Base-by-base conservation (phyloP, 1,140 invertebrate species). In the Pentalonia nigronervosa region DNA sequence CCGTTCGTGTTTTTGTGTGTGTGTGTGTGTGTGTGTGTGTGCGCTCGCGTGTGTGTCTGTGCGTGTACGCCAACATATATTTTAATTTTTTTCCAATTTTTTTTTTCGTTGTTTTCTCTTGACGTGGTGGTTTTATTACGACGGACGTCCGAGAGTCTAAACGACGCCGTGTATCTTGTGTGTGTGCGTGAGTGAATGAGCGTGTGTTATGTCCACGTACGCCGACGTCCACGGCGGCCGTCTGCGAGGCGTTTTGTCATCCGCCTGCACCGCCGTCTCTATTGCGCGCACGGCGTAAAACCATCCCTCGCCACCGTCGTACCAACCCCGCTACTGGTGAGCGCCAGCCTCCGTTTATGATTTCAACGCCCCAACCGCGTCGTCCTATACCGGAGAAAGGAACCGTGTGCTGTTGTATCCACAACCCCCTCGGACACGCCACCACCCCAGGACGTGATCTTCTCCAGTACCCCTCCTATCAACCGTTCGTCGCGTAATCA, bases 301-400 rank as follows among this genome's bases (percentile, higher is more conserved):
- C n/a, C 83, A 25, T 45, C 60, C 90, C 90, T 23, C 34, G 90
- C 17, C 90, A 47, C 41, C 67, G 90, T 83, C 34, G 45, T 7
- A 25, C n/a, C 4, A 14, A 21, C 20, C 91, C 8, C 45, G 4
- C 30, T n/a, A 17, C 67, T n/a, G 30, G 30, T 7, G 17, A n/a
- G 11, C 8, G 90, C 84, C 76, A 23, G 67, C n/a, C 25, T 60
- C 50, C 4, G 45, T 36, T 9, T 93, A 93, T 93, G 91, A 93
- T 93, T 93, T 93, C 34, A 93, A 93, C 91, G 91, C 91, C 91
- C 81, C 91, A 81, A 20, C n/a, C n/a, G 9, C 90, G 20, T 41
- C 81, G 30, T 84, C 50, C n/a, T 36, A 14, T 48, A n/a, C 11
- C 36, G 23, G 36, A 3, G 36, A 41, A 41, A 7, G 50, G 11